Percentiles rank a stretch among this genome's conserved stretches.
Evolutionary conservation across 2,888 invertebrate species (phyloP).

Genomic region (Coelinius sp.): DNA sequence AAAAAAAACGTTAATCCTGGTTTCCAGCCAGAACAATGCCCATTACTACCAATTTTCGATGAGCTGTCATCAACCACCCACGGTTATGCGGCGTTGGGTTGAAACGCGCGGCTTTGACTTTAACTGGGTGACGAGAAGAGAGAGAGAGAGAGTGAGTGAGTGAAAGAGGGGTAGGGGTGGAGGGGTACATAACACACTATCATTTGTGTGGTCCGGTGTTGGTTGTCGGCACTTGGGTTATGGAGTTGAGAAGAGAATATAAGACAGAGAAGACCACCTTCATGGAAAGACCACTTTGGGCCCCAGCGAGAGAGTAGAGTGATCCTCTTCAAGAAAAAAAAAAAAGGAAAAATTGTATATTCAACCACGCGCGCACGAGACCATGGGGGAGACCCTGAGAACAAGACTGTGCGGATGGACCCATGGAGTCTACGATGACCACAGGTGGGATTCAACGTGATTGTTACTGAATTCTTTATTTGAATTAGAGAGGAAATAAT

Average conservation of each 20-base stretch:
- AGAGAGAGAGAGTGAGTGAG: background rate
- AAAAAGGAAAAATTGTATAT: constrained; percentile 1
- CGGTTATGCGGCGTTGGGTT: constrained; percentile 47
- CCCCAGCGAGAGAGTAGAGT: constrained; percentile 2
- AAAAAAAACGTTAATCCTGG: no score
- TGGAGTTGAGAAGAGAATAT: constrained; percentile 13
- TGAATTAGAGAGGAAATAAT: background rate
- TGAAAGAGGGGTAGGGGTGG: constrained; percentile 31
- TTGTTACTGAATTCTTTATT: constrained; percentile 12
- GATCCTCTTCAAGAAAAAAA: constrained; percentile 20
- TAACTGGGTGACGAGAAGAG: constrained; percentile 35
- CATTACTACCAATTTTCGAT: constrained; percentile 61
- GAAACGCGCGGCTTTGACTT: constrained; percentile 38
- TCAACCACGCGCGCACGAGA: constrained; percentile 18
- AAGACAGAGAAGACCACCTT: constrained; percentile 57
- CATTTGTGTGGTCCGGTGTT: constrained; percentile 61
- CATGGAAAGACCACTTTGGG: constrained; percentile 62
- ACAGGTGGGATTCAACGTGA: constrained; percentile 15
- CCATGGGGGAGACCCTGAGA: constrained; percentile 19
- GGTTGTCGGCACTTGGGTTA: constrained; percentile 25
- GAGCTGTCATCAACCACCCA: constrained; percentile 60
- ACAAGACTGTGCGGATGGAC: background rate
- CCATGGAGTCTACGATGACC: constrained; percentile 15
- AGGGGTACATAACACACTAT: constrained; percentile 48
- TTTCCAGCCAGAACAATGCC: constrained; percentile 55